These are phyloP conservation scores for Psilanteris sp. DNA, from an alignment of 1,140 invertebrate species.

Conservation along the genomic window DNA sequence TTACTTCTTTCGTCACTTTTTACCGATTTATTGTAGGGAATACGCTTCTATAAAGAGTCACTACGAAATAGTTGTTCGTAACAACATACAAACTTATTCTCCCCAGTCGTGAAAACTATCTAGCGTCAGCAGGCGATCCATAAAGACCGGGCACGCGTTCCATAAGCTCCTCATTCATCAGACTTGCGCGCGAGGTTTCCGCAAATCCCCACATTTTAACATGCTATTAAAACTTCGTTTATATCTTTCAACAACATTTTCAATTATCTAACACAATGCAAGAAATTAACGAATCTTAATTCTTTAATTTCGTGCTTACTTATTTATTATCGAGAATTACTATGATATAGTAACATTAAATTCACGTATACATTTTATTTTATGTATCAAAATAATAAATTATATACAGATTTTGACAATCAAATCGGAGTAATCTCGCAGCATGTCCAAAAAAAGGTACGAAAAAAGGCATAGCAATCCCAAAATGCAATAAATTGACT, in stretches of 20 bases:
- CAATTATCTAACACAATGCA: too few species aligned
- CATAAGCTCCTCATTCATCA: conserved; percentile 47
- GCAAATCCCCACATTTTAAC: conserved; percentile 23
- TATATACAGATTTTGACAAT: conserved; percentile 2
- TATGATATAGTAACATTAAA: too few species aligned
- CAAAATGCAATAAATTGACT: conserved; percentile 54
- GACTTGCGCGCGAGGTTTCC: conserved; percentile 18
- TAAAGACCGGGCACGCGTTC: conserved; percentile 40
- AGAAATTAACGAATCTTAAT: too few species aligned
- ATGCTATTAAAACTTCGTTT: conserved; percentile 28
- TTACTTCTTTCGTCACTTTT: conserved; percentile 3
- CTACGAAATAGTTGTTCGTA: conserved; percentile 61
- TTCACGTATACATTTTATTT: conserved; percentile 6
- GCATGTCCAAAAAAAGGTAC: background rate
- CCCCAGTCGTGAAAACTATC: conserved; percentile 17
- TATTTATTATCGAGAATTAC: too few species aligned
- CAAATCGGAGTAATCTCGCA: conserved; percentile 8
- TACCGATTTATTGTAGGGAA: conserved; percentile 2
- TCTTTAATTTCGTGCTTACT: too few species aligned
- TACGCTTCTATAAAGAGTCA: conserved; percentile 50
- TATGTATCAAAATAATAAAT: conserved; percentile 4
- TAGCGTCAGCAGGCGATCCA: conserved; percentile 10
- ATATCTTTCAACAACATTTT: conserved; percentile 27
- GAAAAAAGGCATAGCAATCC: conserved; percentile 21
- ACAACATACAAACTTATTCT: conserved; percentile 6